These are phyloP conservation scores for Scaptomyza graminum DNA, from an alignment of 1,140 invertebrate genomes.

Conservation along the genomic window DNA sequence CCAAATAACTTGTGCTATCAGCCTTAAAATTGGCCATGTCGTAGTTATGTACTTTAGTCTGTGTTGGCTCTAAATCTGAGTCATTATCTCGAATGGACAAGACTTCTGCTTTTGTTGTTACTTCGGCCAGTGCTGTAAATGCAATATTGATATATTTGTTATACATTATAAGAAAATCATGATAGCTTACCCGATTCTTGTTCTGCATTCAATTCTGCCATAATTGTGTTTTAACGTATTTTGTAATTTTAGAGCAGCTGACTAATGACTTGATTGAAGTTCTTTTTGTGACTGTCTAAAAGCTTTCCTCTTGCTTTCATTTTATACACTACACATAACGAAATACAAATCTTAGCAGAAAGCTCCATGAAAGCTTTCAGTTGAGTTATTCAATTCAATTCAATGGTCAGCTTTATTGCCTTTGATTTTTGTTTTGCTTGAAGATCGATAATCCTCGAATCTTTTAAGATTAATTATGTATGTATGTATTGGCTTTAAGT, in stretches of 20 bases:
- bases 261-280: not conserved
- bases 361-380: not conserved
- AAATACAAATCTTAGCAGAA: not conserved
- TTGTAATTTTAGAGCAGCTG: too few species aligned
- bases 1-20: not conserved
- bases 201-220: too few species aligned
- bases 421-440: too few species aligned
- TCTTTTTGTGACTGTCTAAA: not conserved
- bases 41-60: not conserved
- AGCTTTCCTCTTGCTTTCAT: not conserved
- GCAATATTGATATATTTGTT: too few species aligned
- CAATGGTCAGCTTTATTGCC: too few species aligned
- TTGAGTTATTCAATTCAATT: too few species aligned
- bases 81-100: constrained; percentile 15
- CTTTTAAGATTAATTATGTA: too few species aligned
- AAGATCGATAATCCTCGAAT: too few species aligned
- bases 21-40: not conserved
- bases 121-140: not conserved
- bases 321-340: not conserved
- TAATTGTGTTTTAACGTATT: too few species aligned
- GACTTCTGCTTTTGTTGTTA: not conserved
- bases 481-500: not conserved
- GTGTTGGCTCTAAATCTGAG: not conserved
- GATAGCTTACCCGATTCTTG: not conserved
- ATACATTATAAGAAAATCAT: not conserved